These are phyloP conservation scores for Bothrops jararaca DNA, from an alignment of 2,113 vertebrate species.

Conservation along the genomic window DNA sequence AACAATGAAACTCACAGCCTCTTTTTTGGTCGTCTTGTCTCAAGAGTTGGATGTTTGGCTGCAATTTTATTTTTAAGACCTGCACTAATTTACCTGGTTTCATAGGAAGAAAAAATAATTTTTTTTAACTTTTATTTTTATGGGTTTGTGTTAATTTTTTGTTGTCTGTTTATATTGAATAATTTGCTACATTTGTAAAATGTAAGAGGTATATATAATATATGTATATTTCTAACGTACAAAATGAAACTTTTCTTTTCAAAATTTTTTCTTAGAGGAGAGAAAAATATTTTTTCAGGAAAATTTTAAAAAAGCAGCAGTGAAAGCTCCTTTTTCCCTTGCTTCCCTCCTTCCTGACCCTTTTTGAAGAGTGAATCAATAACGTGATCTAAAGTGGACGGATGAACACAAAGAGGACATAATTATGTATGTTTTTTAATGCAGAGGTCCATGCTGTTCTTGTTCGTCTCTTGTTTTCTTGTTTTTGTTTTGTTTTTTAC, in stretches of 20 bases:
- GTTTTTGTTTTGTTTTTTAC: constrained; percentile 43
- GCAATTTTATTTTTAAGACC: constrained; percentile 75
- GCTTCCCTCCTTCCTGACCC: constrained; percentile 46
- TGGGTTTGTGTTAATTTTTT: constrained; percentile 75
- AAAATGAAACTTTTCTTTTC: constrained; percentile 80
- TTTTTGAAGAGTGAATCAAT: constrained; percentile 48
- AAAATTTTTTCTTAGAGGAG: constrained; percentile 79
- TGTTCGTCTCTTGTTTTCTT: constrained; percentile 48
- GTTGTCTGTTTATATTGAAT: constrained; percentile 77
- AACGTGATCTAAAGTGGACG: constrained; percentile 49
- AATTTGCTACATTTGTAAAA: constrained; percentile 87
- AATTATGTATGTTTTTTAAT: constrained; percentile 51
- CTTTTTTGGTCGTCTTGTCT: constrained; percentile 66
- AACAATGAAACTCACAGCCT: constrained; percentile 57
- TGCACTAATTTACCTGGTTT: constrained; percentile 83
- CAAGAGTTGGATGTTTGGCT: constrained; percentile 75
- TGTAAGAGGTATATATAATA: constrained; percentile 84
- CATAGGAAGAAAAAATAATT: constrained; percentile 69
- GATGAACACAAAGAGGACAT: constrained; percentile 52
- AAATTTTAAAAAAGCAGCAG: constrained; percentile 73
- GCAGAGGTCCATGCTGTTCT: constrained; percentile 41
- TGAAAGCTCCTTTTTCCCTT: constrained; percentile 65
- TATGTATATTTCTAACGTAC: constrained; percentile 85
- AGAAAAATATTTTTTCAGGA: constrained; percentile 81
- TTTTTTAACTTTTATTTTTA: constrained; percentile 76